phyloP scores from a whole-genome alignment of 2,797 vertebrate genomes.

The Pitangus sulphuratus region DNA sequence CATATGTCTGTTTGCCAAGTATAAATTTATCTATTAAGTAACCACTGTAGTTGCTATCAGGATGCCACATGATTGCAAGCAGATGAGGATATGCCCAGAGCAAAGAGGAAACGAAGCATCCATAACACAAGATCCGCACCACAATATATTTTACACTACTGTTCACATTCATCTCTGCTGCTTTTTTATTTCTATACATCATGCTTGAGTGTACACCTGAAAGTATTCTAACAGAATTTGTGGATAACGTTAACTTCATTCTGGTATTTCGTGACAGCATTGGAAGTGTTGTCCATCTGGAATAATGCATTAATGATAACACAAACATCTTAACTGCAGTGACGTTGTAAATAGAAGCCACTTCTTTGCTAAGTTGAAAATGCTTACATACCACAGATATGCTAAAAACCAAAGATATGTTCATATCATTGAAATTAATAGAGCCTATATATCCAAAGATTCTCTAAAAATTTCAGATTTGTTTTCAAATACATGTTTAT shows the following conservation, averaged over 20 bases:
- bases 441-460: neutral
- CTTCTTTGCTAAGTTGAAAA: neutral
- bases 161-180: neutral
- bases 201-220: neutral
- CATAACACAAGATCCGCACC: neutral
- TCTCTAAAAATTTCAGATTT: neutral
- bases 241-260: neutral
- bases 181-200: neutral
- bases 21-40: neutral
- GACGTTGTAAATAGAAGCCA: neutral
- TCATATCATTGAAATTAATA: neutral
- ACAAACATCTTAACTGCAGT: neutral
- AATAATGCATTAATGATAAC: neutral
- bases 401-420: neutral
- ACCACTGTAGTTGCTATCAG: neutral
- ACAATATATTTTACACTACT: accelerated
- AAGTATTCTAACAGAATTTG: neutral
- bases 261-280: neutral
- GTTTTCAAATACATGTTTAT: neutral
- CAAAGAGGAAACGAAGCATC: neutral
- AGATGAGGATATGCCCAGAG: neutral
- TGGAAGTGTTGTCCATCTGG: neutral
- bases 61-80: neutral
- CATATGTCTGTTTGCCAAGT: neutral
- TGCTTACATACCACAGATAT: neutral